Percentiles rank a stretch among this genome's conserved stretches.
These are phyloP conservation scores for Adelosebastes latens DNA, from an alignment of 2,797 vertebrate species.

Conservation along the genomic window DNA sequence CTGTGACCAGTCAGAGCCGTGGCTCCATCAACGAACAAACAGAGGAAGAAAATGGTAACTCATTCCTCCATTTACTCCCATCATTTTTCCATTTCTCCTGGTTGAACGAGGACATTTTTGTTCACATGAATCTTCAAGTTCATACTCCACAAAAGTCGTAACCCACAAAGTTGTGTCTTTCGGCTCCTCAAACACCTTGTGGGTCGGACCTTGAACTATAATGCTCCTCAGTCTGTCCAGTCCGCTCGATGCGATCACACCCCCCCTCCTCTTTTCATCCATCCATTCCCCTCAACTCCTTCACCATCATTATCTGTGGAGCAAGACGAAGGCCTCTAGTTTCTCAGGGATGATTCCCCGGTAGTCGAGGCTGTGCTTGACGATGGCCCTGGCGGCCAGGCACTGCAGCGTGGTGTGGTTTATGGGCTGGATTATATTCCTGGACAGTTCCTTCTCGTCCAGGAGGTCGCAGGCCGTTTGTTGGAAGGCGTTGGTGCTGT, in stretches of 20 bases:
- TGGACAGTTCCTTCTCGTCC: slow-evolving; percentile 96
- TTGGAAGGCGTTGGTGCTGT: slow-evolving; percentile 94
- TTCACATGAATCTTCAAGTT: slow-evolving; percentile 27
- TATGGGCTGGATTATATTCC: slow-evolving; percentile 97
- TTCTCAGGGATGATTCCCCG: slow-evolving; percentile 94
- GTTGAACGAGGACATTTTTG: slow-evolving; percentile 38
- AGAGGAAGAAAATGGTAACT: slow-evolving; percentile 7
- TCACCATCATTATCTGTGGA: slow-evolving; percentile 92
- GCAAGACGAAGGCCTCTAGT: slow-evolving; percentile 95
- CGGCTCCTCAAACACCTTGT: slow-evolving; percentile 19
- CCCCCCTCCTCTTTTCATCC: neutral
- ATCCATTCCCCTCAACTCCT: neutral
- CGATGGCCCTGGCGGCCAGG: slow-evolving; percentile 94
- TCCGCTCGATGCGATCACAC: neutral
- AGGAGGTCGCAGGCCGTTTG: slow-evolving; percentile 96
- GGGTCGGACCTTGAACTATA: slow-evolving; percentile 11
- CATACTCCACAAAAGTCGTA: slow-evolving; percentile 22
- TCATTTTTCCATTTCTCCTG: slow-evolving; percentile 27
- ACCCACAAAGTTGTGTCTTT: slow-evolving; percentile 29
- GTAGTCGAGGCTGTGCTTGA: slow-evolving; percentile 91
- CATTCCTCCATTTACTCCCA: slow-evolving; percentile 6
- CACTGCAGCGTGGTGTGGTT: slow-evolving; percentile 99
- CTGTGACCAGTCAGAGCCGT: slow-evolving; percentile 9
- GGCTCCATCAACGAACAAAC: slow-evolving; percentile 21
- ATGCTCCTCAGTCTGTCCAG: slow-evolving; percentile 1